A percentile compares a stretch with the other conserved stretches of the same genome.
Evolutionary conservation across 2,113 vertebrate genomes (phyloP).

Genomic region (Osmerus mordax): DNA sequence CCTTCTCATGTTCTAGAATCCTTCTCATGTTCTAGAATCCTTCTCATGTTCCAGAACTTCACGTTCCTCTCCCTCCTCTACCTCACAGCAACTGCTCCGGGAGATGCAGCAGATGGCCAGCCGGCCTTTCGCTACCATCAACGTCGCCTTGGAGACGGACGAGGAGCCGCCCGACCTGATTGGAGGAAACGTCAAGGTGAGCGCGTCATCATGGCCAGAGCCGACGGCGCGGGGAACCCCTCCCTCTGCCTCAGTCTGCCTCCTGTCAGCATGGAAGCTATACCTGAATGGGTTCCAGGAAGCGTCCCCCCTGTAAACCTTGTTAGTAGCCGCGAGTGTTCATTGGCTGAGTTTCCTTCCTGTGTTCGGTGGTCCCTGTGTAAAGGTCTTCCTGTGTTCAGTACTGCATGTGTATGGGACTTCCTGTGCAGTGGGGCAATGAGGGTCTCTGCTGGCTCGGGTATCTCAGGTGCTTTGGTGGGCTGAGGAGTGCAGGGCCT

Average conservation of each 20-base stretch:
- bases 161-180: slow-evolving; percentile 98
- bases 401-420: slow-evolving; percentile 44
- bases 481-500: slow-evolving; percentile 7
- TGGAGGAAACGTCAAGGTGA: slow-evolving; percentile 97
- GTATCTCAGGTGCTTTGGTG: not conserved
- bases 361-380: slow-evolving; percentile 49
- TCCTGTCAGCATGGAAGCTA: not conserved
- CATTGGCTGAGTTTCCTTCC: slow-evolving; percentile 26
- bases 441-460: slow-evolving; percentile 27
- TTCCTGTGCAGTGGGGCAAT: slow-evolving; percentile 37
- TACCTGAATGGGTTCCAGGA: slow-evolving; percentile 6
- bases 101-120: slow-evolving; percentile 99
- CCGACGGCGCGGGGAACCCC: not conserved
- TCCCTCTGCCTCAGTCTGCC: not conserved
- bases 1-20: too few species aligned
- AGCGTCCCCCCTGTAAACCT: too few species aligned
- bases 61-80: slow-evolving; percentile 50
- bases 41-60: too few species aligned
- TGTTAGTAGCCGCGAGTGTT: too few species aligned
- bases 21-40: too few species aligned
- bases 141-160: slow-evolving; percentile 96
- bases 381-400: slow-evolving; percentile 48
- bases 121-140: slow-evolving; percentile 96
- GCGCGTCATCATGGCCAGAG: slow-evolving; percentile 36
- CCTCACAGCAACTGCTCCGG: slow-evolving; percentile 91